Evolutionary conservation across 2,888 invertebrate genomes (phyloP).

Genomic region (Drosophila helvetica): DNA sequence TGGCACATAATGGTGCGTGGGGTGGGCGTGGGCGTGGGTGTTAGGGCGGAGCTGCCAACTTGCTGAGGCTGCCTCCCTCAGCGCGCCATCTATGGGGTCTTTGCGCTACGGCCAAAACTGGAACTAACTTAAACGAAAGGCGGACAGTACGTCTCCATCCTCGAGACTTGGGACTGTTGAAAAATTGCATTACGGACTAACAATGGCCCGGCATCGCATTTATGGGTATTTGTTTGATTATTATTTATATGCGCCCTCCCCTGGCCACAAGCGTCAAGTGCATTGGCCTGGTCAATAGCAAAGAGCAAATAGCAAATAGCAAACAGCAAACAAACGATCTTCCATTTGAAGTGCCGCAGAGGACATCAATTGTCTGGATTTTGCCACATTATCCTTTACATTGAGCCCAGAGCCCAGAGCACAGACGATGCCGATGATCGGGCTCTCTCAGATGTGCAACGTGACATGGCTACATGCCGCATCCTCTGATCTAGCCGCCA

Average conservation of each 20-base stretch:
- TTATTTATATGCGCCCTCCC: slow-evolving; percentile 72
- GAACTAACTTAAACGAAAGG: neutral
- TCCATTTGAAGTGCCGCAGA: slow-evolving; percentile 71
- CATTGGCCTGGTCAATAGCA: slow-evolving; percentile 21
- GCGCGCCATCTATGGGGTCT: slow-evolving; percentile 64
- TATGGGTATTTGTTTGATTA: slow-evolving; percentile 64
- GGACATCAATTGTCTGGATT: slow-evolving; percentile 78
- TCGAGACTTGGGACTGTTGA: too few species aligned
- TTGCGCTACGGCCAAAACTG: slow-evolving; percentile 27
- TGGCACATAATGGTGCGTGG: slow-evolving; percentile 47
- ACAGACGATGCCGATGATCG: neutral
- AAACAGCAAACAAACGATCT: slow-evolving; percentile 63
- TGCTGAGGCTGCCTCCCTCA: neutral
- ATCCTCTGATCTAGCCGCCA: slow-evolving; percentile 62
- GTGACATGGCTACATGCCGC: slow-evolving; percentile 74
- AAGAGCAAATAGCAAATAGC: slow-evolving; percentile 40
- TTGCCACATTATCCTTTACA: slow-evolving; percentile 80
- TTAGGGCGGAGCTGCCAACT: slow-evolving; percentile 4
- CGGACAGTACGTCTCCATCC: slow-evolving; percentile 23
- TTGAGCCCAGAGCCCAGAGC: slow-evolving; percentile 14
- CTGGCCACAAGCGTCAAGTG: slow-evolving; percentile 62
- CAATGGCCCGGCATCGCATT: slow-evolving; percentile 44
- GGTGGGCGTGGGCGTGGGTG: slow-evolving; percentile 13
- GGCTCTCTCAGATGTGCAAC: slow-evolving; percentile 65
- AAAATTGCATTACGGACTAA: slow-evolving; percentile 43